Base-by-base conservation (phyloP, 2,113 vertebrate species). In the Psilopogon haemacephalus region DNA sequence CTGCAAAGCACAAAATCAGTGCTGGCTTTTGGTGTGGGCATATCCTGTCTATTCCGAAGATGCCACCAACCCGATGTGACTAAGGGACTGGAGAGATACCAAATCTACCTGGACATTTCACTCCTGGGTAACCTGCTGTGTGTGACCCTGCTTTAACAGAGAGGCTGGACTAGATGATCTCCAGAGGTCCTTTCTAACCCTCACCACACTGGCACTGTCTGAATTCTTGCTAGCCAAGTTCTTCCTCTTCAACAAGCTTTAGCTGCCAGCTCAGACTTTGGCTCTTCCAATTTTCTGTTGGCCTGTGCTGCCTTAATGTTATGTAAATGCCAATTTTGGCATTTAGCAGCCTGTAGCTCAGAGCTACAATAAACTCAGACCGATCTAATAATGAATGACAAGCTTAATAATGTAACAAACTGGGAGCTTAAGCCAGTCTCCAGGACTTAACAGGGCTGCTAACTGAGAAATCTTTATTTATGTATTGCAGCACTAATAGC, bases 371-470 rank as follows among this genome's bases (percentile, higher is more conserved):
- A 92, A 93, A 73, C 63, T 79, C 50, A 73, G 60, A 35, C 72
- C 76, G 81, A 89, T 92, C 89, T 95, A 88, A 88, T 94, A 95
- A 93, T 89, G 86, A 96, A 84, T 92, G 86, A 84, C 93, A 95
- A 84, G 69, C 74, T 95, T 90, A 95, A 95, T 89, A 95, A 88
- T 50, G 60, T 87, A 93, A 86, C 75, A 88, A 95, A 84, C 72
- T 79, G 48, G 58, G 26, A 86, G 63, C 62, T 88, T 87, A 72
- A 93, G 63, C 90, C 74, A 84, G 70, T 95, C 86, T 94, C 83
- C n/a, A 33, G 90, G 65, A 92, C 65, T 93, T 96, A 93, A 96
- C 86, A 86, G 89, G 46, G 46, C 89, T 89, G 84, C 78, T 83
- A 94, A 92, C 79, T 90, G 92, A 79, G 56, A 94, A 94, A 96